Evolutionary conservation across 2,888 invertebrate genomes (phyloP), one percentile per base, ranked within the genome.

Genomic region (Hofmannophila pseudospretella): DNA sequence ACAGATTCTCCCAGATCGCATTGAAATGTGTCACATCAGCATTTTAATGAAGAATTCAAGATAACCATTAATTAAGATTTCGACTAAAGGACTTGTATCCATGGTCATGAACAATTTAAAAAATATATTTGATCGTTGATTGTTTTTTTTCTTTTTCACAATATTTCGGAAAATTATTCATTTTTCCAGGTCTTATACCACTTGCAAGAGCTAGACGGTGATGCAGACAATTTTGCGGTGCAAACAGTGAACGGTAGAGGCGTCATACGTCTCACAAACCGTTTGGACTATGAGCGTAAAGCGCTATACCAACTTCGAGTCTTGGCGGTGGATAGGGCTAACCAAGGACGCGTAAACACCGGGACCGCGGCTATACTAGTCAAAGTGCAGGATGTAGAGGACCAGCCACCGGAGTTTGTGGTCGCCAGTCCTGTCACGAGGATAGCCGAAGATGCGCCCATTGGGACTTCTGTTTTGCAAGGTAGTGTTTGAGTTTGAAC

Each of bases 401-500:
- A 97, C 72, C 94, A 95, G 69, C 95, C 96, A 0, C 97, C 97
- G 0, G 94, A 95, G 67, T 97, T 97, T 76, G 90, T 96, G 13
- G 90, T 93, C 36, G 94, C 94, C 7, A 94, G 93, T 44, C 94
- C 96, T 0, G 94, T 97, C n/a, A 94, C 94, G 0, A 90, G 96
- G 58, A 92, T 97, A 39, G 90, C 94, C 36, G 97, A 97, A 77
- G 95, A 96, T 84, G 93, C 93, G 0, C 90, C 91, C 1, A 88
- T 94, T 30, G 96, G 95, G 19, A 93, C 95, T 0, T 90, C 92
- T n/a, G 93, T 96, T 37, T 81, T 96, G 44, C 93, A 95, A 91
- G 94, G 94, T 94, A n/a, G 8, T 23, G 5, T 19, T 19, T 19
- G 19, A 3, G 19, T 19, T 19, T 5, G 19, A 5, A 19, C 19